Percentiles rank a stretch among this genome's conserved stretches.
Evolutionary conservation across 1,140 invertebrate species (phyloP).

Genomic region (Drosophila nannoptera): DNA sequence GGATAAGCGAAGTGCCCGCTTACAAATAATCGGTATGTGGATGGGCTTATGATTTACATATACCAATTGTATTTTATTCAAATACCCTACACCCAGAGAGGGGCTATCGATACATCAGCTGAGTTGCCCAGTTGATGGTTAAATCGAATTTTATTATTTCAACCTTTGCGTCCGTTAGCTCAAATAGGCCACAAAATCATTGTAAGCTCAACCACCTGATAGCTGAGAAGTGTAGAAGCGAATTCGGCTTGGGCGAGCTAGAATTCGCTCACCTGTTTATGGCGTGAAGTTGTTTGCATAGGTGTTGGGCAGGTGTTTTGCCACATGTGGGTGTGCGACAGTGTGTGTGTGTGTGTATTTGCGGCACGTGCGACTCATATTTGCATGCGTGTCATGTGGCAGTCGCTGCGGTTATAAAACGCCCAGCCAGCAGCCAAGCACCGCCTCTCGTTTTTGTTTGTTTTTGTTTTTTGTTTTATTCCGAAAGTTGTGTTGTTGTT

Average conservation of each 20-base stretch:
- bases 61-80: slow-evolving; percentile 12
- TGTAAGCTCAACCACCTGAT: too few species aligned
- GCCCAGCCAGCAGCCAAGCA: slow-evolving; percentile 27
- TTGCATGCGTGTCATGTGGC: slow-evolving; percentile 76
- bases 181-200: too few species aligned
- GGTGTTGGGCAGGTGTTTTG: slow-evolving; percentile 46
- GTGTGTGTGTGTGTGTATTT: slow-evolving; percentile 54
- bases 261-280: slow-evolving; percentile 34
- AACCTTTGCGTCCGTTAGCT: too few species aligned
- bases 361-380: slow-evolving; percentile 72
- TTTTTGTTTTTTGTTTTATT: slow-evolving; percentile 44
- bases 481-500: slow-evolving; percentile 47
- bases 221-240: too few species aligned
- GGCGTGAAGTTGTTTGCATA: slow-evolving; percentile 53
- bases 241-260: background rate
- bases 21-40: slow-evolving; percentile 78
- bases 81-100: background rate
- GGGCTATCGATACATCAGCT: background rate
- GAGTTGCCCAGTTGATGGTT: too few species aligned
- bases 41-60: slow-evolving; percentile 34
- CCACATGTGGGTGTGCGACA: slow-evolving; percentile 27
- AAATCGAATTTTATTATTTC: too few species aligned
- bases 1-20: slow-evolving; percentile 77
- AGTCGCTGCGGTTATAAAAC: slow-evolving; percentile 63
- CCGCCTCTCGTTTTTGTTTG: slow-evolving; percentile 63